Evolutionary conservation across 2,888 invertebrate genomes (phyloP).

Genomic region (Pollenia labialis): DNA sequence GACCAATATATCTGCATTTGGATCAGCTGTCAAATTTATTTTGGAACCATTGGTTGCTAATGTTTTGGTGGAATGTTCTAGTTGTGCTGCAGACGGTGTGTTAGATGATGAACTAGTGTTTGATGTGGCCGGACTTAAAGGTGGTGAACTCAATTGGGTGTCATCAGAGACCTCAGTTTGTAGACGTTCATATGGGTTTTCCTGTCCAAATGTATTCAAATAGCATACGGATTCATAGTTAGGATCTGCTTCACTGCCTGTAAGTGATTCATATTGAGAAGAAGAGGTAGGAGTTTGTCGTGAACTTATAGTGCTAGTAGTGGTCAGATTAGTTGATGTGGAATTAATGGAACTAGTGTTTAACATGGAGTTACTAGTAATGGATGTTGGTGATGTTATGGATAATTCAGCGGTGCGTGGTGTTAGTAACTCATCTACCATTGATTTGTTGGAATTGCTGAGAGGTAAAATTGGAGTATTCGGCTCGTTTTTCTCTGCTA

Average conservation of each 20-base stretch:
- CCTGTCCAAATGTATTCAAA: constrained; percentile 85
- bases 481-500: constrained; percentile 75
- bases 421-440: constrained; percentile 68
- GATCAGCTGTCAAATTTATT: constrained; percentile 68
- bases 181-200: constrained; percentile 89
- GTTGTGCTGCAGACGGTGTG: constrained; percentile 67
- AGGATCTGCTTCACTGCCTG: constrained; percentile 91
- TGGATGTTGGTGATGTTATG: constrained; percentile 78
- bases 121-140: constrained; percentile 74
- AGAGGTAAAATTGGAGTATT: constrained; percentile 56
- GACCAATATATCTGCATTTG: constrained; percentile 80
- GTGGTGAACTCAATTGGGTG: constrained; percentile 78
- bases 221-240: constrained; percentile 93
- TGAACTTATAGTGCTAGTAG: constrained; percentile 82
- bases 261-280: constrained; percentile 92
- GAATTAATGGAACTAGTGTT: constrained; percentile 76
- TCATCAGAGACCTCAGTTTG: constrained; percentile 83
- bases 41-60: constrained; percentile 71
- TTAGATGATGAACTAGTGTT: constrained; percentile 71
- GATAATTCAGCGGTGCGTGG: constrained; percentile 74
- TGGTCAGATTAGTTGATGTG: constrained; percentile 75
- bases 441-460: constrained; percentile 67
- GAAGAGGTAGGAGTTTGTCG: constrained; percentile 85
- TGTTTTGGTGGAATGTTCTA: constrained; percentile 66
- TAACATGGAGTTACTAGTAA: constrained; percentile 77